Conservation (phyloP, 2,113 vertebrate species). For the Crypturellus undulatus region DNA sequence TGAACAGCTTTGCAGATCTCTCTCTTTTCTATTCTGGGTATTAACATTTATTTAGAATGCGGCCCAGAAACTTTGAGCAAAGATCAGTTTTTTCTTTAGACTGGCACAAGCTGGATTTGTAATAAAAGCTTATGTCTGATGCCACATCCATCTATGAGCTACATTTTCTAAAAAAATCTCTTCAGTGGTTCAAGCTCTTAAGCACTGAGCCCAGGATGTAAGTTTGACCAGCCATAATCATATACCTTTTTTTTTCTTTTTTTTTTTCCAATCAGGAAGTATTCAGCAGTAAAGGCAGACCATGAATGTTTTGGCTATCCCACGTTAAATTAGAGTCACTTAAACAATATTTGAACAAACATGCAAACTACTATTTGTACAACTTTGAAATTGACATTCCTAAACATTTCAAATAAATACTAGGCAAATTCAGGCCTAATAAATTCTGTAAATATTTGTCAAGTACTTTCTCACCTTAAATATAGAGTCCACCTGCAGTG, state of each 20-base stretch:
- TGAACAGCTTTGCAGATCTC: not conserved
- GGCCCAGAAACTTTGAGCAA: not conserved
- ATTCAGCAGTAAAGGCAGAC: not conserved
- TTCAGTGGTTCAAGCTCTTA: not conserved
- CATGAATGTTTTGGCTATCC: not conserved
- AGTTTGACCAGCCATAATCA: not conserved
- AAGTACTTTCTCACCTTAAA: not conserved
- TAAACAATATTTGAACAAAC: conserved; percentile 9
- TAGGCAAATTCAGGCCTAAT: not conserved
- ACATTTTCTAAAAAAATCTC: too few relatives aligned
- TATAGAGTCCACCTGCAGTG: not conserved
- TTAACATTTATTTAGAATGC: not conserved
- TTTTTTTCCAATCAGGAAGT: not conserved
- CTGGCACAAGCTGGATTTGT: not conserved
- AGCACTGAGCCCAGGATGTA: not conserved
- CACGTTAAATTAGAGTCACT: not conserved
- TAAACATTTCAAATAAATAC: not conserved
- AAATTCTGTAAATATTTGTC: not conserved
- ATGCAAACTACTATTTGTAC: not conserved
- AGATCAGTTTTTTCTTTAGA: not conserved
- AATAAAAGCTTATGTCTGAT: not conserved
- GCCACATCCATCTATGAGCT: not conserved
- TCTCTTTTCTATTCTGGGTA: not conserved
- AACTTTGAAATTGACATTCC: not conserved
- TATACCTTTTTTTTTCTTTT: not conserved